phyloP scores from a whole-genome alignment of 2,113 vertebrate genomes.

The Eurystomus gularis region DNA sequence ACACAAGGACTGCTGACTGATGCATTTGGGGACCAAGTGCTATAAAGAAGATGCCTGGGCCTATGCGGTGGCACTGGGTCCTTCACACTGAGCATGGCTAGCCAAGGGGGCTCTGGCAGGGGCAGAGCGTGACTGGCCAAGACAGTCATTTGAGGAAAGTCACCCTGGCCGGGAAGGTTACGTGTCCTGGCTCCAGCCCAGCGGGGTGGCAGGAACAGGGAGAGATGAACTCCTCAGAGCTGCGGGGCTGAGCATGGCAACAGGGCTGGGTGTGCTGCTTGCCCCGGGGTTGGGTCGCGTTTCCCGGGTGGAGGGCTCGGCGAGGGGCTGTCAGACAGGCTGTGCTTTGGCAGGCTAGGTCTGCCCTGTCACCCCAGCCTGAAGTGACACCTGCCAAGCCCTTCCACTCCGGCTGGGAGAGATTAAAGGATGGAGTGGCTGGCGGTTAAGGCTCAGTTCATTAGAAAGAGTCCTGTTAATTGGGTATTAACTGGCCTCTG shows the following conservation, averaged over 20 bases:
- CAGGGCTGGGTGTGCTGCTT: not conserved
- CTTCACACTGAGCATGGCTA: not conserved
- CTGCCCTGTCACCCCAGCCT: constrained; percentile 16
- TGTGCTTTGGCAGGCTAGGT: not conserved
- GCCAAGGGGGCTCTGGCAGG: not conserved
- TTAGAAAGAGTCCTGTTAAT: constrained; percentile 63
- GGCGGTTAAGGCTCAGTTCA: constrained; percentile 36
- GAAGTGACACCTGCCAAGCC: constrained; percentile 52
- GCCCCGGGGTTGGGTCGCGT: not conserved
- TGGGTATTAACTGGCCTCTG: constrained; percentile 66
- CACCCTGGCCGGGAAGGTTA: not conserved
- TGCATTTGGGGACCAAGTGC: not conserved
- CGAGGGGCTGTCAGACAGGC: not conserved
- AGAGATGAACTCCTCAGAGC: not conserved
- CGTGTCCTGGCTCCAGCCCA: not conserved
- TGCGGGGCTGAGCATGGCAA: not conserved
- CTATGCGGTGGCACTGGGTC: not conserved
- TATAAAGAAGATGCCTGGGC: not conserved
- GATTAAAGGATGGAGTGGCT: constrained; percentile 55
- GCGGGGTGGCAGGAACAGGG: not conserved
- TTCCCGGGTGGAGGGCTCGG: not conserved
- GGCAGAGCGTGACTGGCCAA: not conserved
- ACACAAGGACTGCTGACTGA: not conserved
- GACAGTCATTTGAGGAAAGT: not conserved
- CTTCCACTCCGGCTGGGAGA: not conserved